Evolutionary conservation across 2,888 invertebrate genomes (phyloP), one percentile per base, ranked within the genome.

Genomic region (Choreutis nemorana): DNA sequence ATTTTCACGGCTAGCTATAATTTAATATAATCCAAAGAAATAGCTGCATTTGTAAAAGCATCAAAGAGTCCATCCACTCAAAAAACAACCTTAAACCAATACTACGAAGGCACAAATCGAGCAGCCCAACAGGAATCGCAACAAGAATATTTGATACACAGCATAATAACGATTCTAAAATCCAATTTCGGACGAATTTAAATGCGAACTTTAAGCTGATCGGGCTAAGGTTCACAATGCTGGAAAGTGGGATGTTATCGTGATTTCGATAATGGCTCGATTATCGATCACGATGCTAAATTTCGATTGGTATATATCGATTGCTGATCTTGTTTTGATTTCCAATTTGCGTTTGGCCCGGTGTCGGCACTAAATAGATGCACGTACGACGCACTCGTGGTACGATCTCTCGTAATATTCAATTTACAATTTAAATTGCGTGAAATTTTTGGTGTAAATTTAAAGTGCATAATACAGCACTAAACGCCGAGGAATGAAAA

Each of bases 21-120:
- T 78, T 77, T 77, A 78, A 77, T 77, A 77, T 78, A 75, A 75
- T 73, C 72, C 72, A 77, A 78, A 75, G 75, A 66, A 75, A 73
- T 73, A 71, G 72, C 55, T 67, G 63, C 62, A 64, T 55, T 66
- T 58, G 56, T 47, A 55, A 44, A n/a, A n/a, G n/a, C n/a, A n/a
- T n/a, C n/a, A n/a, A n/a, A n/a, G n/a, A n/a, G n/a, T n/a, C n/a
- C n/a, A n/a, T n/a, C n/a, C n/a, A n/a, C n/a, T n/a, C n/a, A n/a
- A n/a, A n/a, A n/a, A n/a, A n/a, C n/a, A n/a, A n/a, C n/a, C n/a
- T n/a, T n/a, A n/a, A n/a, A n/a, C n/a, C n/a, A n/a, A n/a, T n/a
- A n/a, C n/a, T n/a, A n/a, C n/a, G n/a, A n/a, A n/a, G n/a, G n/a
- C n/a, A n/a, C n/a, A n/a, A n/a, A n/a, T n/a, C n/a, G n/a, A n/a